These are phyloP conservation scores for Melinopterus prodromus DNA, from an alignment of 2,888 invertebrate genomes.

Conservation along the genomic window DNA sequence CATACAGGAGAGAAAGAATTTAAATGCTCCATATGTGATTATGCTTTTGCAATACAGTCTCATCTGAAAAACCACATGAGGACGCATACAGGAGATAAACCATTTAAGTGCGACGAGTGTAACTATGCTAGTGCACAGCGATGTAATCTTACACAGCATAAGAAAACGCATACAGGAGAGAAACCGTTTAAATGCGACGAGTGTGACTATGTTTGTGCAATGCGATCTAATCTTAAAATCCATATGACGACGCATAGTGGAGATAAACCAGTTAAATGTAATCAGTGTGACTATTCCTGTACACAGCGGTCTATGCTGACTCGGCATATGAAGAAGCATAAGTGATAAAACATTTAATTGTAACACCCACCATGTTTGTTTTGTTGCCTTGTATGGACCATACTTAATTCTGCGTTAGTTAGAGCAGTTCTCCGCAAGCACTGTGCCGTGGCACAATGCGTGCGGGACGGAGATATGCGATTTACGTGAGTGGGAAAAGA, in stretches of 20 bases:
- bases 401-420: too few species aligned
- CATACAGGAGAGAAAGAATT: neutral
- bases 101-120: neutral
- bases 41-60: neutral
- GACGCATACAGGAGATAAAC: neutral
- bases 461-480: too few species aligned
- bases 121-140: neutral
- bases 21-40: neutral
- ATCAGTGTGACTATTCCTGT: neutral
- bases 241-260: neutral
- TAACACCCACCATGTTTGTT: too few species aligned
- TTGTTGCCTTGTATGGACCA: too few species aligned
- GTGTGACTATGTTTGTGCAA: neutral
- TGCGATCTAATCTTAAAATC: neutral
- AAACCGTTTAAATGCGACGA: neutral
- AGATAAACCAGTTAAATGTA: neutral
- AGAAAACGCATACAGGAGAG: neutral
- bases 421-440: too few species aligned
- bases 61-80: neutral
- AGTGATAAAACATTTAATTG: too few species aligned
- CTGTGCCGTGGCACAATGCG: too few species aligned
- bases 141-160: neutral
- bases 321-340: too few species aligned
- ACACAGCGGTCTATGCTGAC: neutral
- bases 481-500: too few species aligned